phyloP scores from a whole-genome alignment of 2,888 invertebrate species.

The Dryadula phaetusa region DNA sequence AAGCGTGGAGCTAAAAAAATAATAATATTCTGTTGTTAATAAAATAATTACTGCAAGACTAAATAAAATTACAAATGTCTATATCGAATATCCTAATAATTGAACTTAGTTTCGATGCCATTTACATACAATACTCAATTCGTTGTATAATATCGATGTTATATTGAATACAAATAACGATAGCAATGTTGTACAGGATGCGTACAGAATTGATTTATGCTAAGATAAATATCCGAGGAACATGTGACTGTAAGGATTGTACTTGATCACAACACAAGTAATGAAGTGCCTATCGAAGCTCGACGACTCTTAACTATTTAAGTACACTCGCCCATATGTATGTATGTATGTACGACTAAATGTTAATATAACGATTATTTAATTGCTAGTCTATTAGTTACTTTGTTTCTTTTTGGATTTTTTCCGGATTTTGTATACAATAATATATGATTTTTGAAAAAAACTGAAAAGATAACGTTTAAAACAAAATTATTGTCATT shows the following conservation, averaged over 20 bases:
- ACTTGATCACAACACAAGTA: conserved; percentile 14
- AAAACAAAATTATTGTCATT: too few species aligned
- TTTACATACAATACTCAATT: conserved; percentile 42
- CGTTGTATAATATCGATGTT: conserved; percentile 32
- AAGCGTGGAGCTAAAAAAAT: too few species aligned
- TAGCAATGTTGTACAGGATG: conserved; percentile 31
- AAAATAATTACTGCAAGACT: neutral
- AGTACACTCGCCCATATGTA: neutral
- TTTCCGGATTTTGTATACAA: too few species aligned
- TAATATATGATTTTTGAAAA: too few species aligned
- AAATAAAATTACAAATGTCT: conserved; percentile 1
- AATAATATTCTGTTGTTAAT: too few species aligned
- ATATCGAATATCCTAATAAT: conserved; percentile 20
- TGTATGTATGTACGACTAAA: neutral
- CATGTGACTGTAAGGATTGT: conserved; percentile 18
- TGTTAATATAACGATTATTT: neutral
- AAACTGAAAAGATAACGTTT: too few species aligned
- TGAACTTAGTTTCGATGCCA: conserved; percentile 26
- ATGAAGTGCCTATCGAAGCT: conserved; percentile 12
- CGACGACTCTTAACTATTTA: neutral
- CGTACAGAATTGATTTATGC: conserved; percentile 36
- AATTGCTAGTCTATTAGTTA: neutral
- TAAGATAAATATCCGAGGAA: conserved; percentile 31
- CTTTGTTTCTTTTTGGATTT: neutral
- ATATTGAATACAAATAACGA: conserved; percentile 35